Conservation (phyloP, 2,888 invertebrate genomes). For the Doris montereyensis region DNA sequence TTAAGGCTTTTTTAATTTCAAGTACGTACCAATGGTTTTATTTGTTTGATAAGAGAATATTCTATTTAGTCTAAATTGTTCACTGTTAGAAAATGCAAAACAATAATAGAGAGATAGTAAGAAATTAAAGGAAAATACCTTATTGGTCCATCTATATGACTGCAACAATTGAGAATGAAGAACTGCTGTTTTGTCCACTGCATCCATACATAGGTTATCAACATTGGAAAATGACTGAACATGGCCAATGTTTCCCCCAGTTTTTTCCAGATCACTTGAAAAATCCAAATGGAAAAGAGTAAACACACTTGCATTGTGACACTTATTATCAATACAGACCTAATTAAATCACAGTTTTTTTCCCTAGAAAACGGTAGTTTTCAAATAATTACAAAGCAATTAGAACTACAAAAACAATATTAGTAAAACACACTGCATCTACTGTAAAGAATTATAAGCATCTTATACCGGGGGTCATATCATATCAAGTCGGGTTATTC, state of each 20-base stretch:
- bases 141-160: slow-evolving; percentile 65
- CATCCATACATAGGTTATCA: slow-evolving; percentile 89
- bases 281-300: no score
- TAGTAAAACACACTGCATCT: neutral
- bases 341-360: no score
- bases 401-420: neutral
- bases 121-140: slow-evolving; percentile 52
- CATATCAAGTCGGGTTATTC: no score
- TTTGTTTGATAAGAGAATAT: neutral
- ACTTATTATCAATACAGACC: no score
- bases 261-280: slow-evolving; percentile 65
- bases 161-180: slow-evolving; percentile 77
- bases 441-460: no score
- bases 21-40: no score
- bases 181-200: slow-evolving; percentile 89
- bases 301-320: no score
- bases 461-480: no score
- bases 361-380: no score
- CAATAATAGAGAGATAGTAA: neutral
- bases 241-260: slow-evolving; percentile 47
- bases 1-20: no score
- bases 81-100: neutral
- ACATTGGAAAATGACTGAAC: slow-evolving; percentile 77
- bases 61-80: neutral
- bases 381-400: no score